A percentile compares a stretch with the other conserved stretches of the same genome.
Evolutionary conservation across 2,888 invertebrate species (phyloP).

Genomic region (Caradrina clavipalpis): DNA sequence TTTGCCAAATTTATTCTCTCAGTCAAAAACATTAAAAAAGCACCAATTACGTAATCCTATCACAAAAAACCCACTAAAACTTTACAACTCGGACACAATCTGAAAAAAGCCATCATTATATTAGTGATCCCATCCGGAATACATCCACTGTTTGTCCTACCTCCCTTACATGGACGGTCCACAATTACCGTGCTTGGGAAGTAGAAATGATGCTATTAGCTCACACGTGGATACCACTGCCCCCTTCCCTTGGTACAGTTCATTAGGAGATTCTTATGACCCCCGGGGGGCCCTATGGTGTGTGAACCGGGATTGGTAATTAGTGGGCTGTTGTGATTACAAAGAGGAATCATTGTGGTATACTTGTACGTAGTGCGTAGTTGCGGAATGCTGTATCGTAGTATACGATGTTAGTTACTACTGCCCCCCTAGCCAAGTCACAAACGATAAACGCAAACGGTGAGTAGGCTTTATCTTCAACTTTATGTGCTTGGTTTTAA

Average conservation of each 20-base stretch:
- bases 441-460: too few species aligned
- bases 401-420: too few species aligned
- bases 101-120: slow-evolving; percentile 28
- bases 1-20: neutral
- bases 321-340: slow-evolving; percentile 11
- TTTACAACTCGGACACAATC: slow-evolving; percentile 2
- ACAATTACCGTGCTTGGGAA: slow-evolving; percentile 52
- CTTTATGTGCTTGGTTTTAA: too few species aligned
- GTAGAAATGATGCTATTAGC: slow-evolving; percentile 51
- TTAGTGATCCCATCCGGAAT: slow-evolving; percentile 26
- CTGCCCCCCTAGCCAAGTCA: too few species aligned
- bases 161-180: slow-evolving; percentile 32
- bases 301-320: slow-evolving; percentile 23
- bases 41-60: neutral
- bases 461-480: too few species aligned
- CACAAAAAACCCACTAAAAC: slow-evolving; percentile 4
- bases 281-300: slow-evolving; percentile 32
- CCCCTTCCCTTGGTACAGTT: slow-evolving; percentile 20
- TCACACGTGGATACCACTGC: slow-evolving; percentile 38
- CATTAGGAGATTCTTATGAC: slow-evolving; percentile 44
- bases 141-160: slow-evolving; percentile 4
- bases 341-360: slow-evolving; percentile 9
- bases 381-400: too few species aligned
- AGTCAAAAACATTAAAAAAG: slow-evolving; percentile 12
- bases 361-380: neutral